A percentile compares a stretch with the other conserved stretches of the same genome.
Conservation (phyloP, 2,113 vertebrate genomes). For the Plecotus auritus region DNA sequence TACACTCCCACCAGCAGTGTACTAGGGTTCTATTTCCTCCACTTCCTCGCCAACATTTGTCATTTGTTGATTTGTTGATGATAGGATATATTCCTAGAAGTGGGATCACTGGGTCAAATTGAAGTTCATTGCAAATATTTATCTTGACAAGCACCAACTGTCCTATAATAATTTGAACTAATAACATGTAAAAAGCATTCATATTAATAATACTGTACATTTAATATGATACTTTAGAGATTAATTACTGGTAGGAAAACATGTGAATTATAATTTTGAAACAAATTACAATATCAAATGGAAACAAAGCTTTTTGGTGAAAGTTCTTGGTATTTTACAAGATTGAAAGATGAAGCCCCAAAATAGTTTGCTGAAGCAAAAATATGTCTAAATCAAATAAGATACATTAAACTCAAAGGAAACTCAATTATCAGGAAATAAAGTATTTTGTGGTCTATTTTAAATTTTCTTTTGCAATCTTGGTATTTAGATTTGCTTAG, state of each 20-base stretch:
- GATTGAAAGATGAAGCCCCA: background rate
- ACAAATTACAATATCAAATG: background rate
- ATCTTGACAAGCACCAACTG: background rate
- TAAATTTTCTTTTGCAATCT: background rate
- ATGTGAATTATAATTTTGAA: background rate
- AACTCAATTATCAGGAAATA: background rate
- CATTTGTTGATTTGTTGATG: too few species aligned
- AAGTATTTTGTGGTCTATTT: background rate
- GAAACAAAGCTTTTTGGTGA: background rate
- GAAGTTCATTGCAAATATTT: background rate
- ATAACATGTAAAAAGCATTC: background rate
- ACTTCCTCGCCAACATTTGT: too few species aligned
- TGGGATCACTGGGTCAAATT: too few species aligned
- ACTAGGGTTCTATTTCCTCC: too few species aligned
- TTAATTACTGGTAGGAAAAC: background rate
- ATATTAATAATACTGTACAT: background rate
- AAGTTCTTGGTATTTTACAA: background rate
- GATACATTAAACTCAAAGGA: background rate
- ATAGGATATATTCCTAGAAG: too few species aligned
- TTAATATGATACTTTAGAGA: slow-evolving; percentile 1
- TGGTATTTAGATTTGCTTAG: background rate
- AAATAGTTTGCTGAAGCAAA: background rate
- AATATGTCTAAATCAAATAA: background rate
- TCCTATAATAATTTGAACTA: background rate
- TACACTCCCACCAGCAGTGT: too few species aligned